phyloP scores from a whole-genome alignment of 2,113 vertebrate species.

The Rhinolophus ferrumequinum region DNA sequence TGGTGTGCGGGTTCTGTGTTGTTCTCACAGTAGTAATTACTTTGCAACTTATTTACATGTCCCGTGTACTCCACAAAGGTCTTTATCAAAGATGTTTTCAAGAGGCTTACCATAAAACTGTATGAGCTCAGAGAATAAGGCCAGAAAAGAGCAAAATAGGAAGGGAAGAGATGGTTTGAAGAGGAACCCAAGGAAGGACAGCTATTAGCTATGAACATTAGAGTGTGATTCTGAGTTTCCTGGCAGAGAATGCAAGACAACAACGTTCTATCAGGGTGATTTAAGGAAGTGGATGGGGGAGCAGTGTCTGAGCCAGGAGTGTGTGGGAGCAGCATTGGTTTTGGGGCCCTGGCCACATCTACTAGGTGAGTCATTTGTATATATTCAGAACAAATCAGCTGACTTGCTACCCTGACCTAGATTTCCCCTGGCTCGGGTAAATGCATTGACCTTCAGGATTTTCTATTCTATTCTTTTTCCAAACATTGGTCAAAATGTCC shows the following conservation, averaged over 20 bases:
- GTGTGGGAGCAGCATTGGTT: background rate
- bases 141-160: background rate
- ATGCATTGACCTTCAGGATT: background rate
- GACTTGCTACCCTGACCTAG: background rate
- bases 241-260: background rate
- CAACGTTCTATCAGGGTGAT: too few species aligned
- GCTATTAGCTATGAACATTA: too few species aligned
- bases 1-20: slow-evolving; percentile 32
- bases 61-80: background rate
- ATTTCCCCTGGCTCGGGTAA: background rate
- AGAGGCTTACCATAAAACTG: background rate
- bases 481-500: background rate
- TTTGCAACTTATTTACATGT: background rate
- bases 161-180: background rate
- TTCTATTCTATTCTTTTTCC: background rate
- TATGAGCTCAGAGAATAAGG: background rate
- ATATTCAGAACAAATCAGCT: background rate
- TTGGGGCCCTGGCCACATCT: background rate
- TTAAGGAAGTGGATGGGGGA: background rate
- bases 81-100: background rate
- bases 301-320: too few species aligned
- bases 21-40: slow-evolving; percentile 52
- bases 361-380: background rate
- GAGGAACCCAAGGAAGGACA: background rate
- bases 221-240: background rate